Evolutionary conservation across 1,140 invertebrate genomes (phyloP).

Genomic region (Musca domestica): DNA sequence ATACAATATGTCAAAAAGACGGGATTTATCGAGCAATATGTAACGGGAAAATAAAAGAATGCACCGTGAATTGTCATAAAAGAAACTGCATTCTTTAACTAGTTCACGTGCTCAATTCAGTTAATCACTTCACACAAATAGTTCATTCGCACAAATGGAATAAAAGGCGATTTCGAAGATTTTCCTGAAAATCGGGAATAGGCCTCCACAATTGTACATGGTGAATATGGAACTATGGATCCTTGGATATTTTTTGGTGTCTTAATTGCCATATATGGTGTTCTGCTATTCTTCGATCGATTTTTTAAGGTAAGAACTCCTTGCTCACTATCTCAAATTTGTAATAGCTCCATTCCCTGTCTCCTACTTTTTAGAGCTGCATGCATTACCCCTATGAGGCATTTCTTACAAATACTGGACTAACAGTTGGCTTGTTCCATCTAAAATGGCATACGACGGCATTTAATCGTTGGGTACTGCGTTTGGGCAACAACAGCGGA

Average conservation of each 20-base stretch:
- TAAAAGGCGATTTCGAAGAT: too few species aligned
- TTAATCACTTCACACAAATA: too few species aligned
- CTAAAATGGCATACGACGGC: slow-evolving; percentile 74
- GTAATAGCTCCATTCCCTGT: slow-evolving; percentile 19
- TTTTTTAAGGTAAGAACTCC: slow-evolving; percentile 64
- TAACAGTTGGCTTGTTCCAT: slow-evolving; percentile 68
- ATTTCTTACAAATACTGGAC: slow-evolving; percentile 71
- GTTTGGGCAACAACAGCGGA: slow-evolving; percentile 61
- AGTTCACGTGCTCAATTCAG: too few species aligned
- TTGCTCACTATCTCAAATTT: neutral
- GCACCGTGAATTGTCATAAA: too few species aligned
- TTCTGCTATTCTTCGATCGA: slow-evolving; percentile 68
- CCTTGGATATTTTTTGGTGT: slow-evolving; percentile 45
- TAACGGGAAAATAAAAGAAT: too few species aligned
- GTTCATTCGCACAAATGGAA: too few species aligned
- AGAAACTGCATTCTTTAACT: too few species aligned
- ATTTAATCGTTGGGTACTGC: slow-evolving; percentile 71
- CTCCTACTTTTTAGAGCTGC: slow-evolving; percentile 62
- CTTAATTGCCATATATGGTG: slow-evolving; percentile 58
- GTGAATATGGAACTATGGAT: slow-evolving; percentile 33
- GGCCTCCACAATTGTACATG: too few species aligned
- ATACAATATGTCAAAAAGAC: too few species aligned
- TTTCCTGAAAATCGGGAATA: too few species aligned
- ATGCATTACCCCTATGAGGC: slow-evolving; percentile 76
- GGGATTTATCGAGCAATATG: too few species aligned